phyloP scores from a whole-genome alignment of 2,113 vertebrate species.

The Misgurnus anguillicaudatus region DNA sequence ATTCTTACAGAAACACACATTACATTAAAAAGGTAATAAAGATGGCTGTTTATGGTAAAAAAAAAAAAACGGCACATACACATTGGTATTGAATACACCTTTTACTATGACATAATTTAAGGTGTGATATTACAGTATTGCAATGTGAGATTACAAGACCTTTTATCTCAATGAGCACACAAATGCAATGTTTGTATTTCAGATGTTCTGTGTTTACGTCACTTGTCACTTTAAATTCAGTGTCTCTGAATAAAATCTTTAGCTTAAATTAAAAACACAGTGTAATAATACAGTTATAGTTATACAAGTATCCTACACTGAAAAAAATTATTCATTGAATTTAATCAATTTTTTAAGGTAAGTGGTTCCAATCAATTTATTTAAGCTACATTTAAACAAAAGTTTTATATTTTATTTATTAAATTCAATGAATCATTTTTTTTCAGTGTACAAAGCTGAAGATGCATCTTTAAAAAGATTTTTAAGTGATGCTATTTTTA shows the following conservation, averaged over 20 bases:
- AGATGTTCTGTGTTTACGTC: constrained; percentile 57
- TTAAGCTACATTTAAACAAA: too few species aligned
- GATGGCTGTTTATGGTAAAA: not conserved
- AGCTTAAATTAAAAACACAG: constrained; percentile 48
- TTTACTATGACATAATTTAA: not conserved
- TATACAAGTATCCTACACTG: not conserved
- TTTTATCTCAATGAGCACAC: constrained; percentile 55
- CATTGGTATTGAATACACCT: not conserved
- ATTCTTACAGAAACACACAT: not conserved
- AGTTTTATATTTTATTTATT: too few species aligned
- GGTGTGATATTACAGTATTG: constrained; percentile 37
- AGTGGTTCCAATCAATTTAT: too few species aligned
- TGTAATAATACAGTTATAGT: not conserved
- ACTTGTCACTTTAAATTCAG: constrained; percentile 53
- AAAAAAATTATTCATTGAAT: not conserved
- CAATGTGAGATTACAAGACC: constrained; percentile 49
- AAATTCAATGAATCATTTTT: too few species aligned
- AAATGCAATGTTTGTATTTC: constrained; percentile 57
- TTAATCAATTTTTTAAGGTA: not conserved
- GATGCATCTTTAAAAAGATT: too few species aligned
- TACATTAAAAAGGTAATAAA: not conserved
- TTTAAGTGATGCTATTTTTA: too few species aligned
- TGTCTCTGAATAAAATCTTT: constrained; percentile 57
- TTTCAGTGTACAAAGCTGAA: too few species aligned
- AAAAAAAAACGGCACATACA: not conserved